Evolutionary conservation across 2,888 invertebrate species (phyloP).

Genomic region (Cotesia congregata): DNA sequence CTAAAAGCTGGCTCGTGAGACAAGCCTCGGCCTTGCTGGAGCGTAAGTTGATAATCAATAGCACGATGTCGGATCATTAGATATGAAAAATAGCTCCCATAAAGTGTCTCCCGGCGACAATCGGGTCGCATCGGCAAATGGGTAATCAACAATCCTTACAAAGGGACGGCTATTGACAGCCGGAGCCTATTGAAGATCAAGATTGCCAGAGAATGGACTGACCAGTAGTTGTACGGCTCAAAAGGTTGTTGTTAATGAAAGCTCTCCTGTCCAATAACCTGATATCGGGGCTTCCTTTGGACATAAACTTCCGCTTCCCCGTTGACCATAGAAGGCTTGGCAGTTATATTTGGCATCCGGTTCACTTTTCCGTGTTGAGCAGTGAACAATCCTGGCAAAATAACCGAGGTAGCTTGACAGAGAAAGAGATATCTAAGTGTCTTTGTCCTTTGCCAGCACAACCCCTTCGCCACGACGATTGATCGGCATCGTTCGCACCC

Average conservation of each 20-base stretch:
- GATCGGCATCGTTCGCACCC: conserved; percentile 37
- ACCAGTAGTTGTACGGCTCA: not conserved
- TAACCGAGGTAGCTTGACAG: conserved; percentile 22
- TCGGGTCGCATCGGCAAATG: conserved; percentile 30
- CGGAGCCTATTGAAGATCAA: not conserved
- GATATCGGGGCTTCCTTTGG: conserved; percentile 35
- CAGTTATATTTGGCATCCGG: conserved; percentile 34
- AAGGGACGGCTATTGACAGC: conserved; percentile 19
- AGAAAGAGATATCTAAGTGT: conserved; percentile 13
- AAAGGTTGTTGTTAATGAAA: conserved; percentile 48
- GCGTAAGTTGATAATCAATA: not conserved
- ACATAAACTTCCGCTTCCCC: conserved; percentile 44
- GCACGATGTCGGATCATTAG: not conserved
- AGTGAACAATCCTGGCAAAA: conserved; percentile 39
- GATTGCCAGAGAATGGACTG: not conserved
- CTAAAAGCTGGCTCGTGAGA: not conserved
- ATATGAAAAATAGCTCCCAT: not conserved
- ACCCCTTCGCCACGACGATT: conserved; percentile 38
- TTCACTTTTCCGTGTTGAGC: conserved; percentile 34
- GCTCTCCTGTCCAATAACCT: conserved; percentile 19
- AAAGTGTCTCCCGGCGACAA: conserved; percentile 33
- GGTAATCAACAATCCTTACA: conserved; percentile 41
- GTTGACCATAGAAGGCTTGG: conserved; percentile 27
- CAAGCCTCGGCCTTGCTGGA: not conserved
- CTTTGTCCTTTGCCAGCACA: conserved; percentile 1